These are phyloP conservation scores for Dasypogon diadema DNA, from an alignment of 2,888 invertebrate genomes.

Conservation along the genomic window DNA sequence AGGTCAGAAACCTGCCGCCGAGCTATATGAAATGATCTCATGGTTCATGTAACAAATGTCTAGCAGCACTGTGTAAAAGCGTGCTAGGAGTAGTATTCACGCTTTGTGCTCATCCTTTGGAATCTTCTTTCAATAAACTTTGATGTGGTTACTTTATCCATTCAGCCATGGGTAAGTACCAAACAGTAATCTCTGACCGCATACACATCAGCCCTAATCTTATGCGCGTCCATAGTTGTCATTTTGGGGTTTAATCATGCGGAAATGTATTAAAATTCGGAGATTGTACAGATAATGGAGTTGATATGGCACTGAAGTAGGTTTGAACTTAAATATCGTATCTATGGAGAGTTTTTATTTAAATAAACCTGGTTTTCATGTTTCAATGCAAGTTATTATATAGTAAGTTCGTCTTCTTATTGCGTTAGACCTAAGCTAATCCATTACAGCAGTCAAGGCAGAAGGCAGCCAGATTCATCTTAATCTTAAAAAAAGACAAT, in stretches of 20 bases:
- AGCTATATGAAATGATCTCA: constrained; percentile 15
- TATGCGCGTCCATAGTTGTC: not conserved
- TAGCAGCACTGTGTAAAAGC: constrained; percentile 7
- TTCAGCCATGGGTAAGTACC: constrained; percentile 31
- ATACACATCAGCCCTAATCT: constrained; percentile 20
- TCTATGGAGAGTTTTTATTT: no score
- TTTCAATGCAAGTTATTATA: no score
- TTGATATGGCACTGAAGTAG: no score
- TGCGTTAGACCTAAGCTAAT: no score
- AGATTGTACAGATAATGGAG: not conserved
- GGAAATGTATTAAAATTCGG: not conserved
- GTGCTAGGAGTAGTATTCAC: not conserved
- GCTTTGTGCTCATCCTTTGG: constrained; percentile 1
- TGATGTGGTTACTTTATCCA: constrained; percentile 36
- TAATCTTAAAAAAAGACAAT: no score
- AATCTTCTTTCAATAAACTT: constrained; percentile 6
- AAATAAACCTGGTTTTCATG: no score
- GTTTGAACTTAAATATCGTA: no score
- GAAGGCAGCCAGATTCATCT: no score
- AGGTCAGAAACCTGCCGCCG: constrained; percentile 41
- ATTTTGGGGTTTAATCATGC: not conserved
- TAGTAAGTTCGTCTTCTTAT: no score
- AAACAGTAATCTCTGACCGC: constrained; percentile 33
- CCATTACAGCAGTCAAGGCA: no score
- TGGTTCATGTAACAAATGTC: constrained; percentile 38